Base-by-base conservation (phyloP, 2,888 invertebrate species). In the Athalia circularis region DNA sequence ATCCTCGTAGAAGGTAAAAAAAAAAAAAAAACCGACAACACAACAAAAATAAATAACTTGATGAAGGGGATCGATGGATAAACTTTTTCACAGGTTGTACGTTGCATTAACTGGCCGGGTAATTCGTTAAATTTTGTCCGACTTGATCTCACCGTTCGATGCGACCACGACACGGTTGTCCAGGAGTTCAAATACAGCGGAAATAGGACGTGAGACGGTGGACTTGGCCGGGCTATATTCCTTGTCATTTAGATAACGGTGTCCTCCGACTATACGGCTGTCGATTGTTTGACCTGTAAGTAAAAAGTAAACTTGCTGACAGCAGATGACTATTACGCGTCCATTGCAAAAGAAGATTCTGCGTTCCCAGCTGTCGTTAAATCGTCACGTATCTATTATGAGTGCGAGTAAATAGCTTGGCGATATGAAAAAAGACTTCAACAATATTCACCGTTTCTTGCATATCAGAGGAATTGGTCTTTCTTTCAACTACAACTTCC, bases 191-290 rank as follows among this genome's bases (percentile, higher is more conserved):
- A 11, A 9, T 59, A 59, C 47, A 45, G 72, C 59, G 47, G 59
- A 72, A 72, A 59, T 59, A 47, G 59, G 72, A 72, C 72, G 72
- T 72, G 72, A 72, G 72, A 72, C 47, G 45, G 72, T 59, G 59
- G 47, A 72, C 72, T 72, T 47, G 52, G 57, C 59, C 57, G 59
- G 52, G 29, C 29, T 29, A 59, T 45, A 72, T 72, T 45, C 72
- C 52, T 68, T 68, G 57, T 72, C 72, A 72, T 72, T 72, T 72
- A 72, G 45, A 45, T 72, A 72, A 72, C 72, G 72, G 72, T 72
- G 72, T 72, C 59, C 59, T 43, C 9, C 59, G 59, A 13, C 57
- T 72, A 29, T 29, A 45, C 59, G 72, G 59, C 59, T 59, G 72
- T 57, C 72, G 72, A 72, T 72, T 72, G 11, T 72, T 57, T 72